A percentile compares a stretch with the other conserved stretches of the same genome.
phyloP scores from a whole-genome alignment of 2,888 invertebrate genomes.

The Chrysotoxum bicinctum region DNA sequence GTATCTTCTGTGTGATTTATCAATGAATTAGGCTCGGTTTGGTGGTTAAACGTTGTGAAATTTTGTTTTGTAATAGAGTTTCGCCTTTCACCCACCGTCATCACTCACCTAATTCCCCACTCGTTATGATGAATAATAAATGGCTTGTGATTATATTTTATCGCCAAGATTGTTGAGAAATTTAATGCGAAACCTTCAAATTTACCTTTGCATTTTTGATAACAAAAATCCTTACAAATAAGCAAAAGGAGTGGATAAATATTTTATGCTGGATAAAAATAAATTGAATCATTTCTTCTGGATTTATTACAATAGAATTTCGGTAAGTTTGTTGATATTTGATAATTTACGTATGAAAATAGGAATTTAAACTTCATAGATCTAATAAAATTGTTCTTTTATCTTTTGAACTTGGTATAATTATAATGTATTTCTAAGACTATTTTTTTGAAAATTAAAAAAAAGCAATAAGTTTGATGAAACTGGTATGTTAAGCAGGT shows the following conservation, averaged over 20 bases:
- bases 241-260: background rate
- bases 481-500: too few species aligned
- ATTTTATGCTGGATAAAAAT: background rate
- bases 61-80: background rate
- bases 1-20: conserved; percentile 56
- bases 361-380: too few species aligned
- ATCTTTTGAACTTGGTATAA: too few species aligned
- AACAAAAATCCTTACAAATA: background rate
- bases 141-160: conserved; percentile 3
- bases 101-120: background rate
- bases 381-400: too few species aligned
- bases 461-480: too few species aligned
- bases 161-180: background rate
- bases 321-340: too few species aligned
- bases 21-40: conserved; percentile 46
- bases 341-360: too few species aligned
- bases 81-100: background rate
- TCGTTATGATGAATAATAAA: conserved; percentile 26
- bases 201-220: background rate
- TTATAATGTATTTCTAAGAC: too few species aligned
- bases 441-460: too few species aligned
- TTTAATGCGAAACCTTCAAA: background rate
- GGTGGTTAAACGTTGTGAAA: conserved; percentile 39
- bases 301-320: too few species aligned
- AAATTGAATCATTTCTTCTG: background rate